These are phyloP conservation scores for Tribolium castaneum DNA, from an alignment of 1,140 invertebrate species.

Conservation along the genomic window DNA sequence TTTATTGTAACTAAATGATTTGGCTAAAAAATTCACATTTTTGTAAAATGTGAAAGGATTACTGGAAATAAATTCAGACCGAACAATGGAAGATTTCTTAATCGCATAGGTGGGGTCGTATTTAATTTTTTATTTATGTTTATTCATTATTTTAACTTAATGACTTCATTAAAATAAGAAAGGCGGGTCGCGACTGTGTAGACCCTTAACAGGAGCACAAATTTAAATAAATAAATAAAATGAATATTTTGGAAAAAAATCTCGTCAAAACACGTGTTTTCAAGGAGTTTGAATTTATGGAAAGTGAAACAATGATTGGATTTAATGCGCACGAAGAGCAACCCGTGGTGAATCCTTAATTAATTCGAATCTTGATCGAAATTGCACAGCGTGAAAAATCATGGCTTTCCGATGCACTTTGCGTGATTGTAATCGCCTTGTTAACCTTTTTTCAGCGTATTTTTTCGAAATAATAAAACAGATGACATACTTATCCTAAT, in stretches of 20 bases:
- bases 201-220: too few relatives aligned
- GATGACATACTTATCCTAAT: background rate
- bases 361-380: background rate
- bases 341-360: background rate
- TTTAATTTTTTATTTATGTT: background rate
- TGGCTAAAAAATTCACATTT: background rate
- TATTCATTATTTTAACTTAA: background rate
- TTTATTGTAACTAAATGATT: too few relatives aligned
- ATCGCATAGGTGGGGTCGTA: background rate
- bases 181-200: background rate
- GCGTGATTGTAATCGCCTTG: background rate
- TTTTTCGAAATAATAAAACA: background rate
- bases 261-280: too few relatives aligned
- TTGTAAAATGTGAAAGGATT: background rate
- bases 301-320: too few relatives aligned
- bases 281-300: too few relatives aligned
- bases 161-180: background rate
- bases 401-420: background rate
- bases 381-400: background rate
- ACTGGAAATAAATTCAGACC: background rate
- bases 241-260: too few relatives aligned
- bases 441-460: background rate
- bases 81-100: background rate
- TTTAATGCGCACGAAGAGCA: background rate
- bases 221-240: too few relatives aligned